Evolutionary conservation across 1,140 invertebrate genomes (phyloP).

Genomic region (Trachelipus rathkii): DNA sequence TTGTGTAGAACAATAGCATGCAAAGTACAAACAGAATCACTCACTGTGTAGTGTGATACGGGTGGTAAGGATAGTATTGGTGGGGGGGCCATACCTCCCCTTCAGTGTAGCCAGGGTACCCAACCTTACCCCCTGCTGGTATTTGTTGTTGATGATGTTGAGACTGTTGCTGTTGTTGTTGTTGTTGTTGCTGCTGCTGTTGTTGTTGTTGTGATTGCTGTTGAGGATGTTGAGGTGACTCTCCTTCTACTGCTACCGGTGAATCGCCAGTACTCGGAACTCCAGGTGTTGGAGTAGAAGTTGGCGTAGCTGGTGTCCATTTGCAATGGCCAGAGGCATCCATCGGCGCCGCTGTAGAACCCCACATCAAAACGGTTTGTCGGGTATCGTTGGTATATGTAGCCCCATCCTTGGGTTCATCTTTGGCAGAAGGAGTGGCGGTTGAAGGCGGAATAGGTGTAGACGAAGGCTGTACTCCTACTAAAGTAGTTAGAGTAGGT

Average conservation of each 20-base stretch:
- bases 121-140: slow-evolving; percentile 42
- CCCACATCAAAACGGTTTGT: slow-evolving; percentile 51
- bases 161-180: slow-evolving; percentile 11
- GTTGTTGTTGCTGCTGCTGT: slow-evolving; percentile 49
- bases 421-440: slow-evolving; percentile 26
- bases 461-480: slow-evolving; percentile 36
- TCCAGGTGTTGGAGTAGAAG: slow-evolving; percentile 37
- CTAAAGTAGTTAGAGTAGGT: slow-evolving; percentile 32
- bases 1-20: slow-evolving; percentile 16
- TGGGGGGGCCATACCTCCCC: slow-evolving; percentile 45
- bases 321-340: slow-evolving; percentile 39
- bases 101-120: slow-evolving; percentile 40
- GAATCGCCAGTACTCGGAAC: slow-evolving; percentile 29
- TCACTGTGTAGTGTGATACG: slow-evolving; percentile 54
- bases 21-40: slow-evolving; percentile 43
- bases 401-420: slow-evolving; percentile 41
- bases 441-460: slow-evolving; percentile 32
- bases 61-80: slow-evolving; percentile 58
- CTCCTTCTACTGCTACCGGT: slow-evolving; percentile 55
- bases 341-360: slow-evolving; percentile 37
- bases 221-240: slow-evolving; percentile 44
- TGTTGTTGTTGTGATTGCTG: slow-evolving; percentile 53
- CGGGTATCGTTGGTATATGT: slow-evolving; percentile 45
- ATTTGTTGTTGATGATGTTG: slow-evolving; percentile 21
- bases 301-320: slow-evolving; percentile 53